A percentile compares a stretch with the other conserved stretches of the same genome.
phyloP scores from a whole-genome alignment of 1,140 invertebrate genomes.

The Drusus annulatus region DNA sequence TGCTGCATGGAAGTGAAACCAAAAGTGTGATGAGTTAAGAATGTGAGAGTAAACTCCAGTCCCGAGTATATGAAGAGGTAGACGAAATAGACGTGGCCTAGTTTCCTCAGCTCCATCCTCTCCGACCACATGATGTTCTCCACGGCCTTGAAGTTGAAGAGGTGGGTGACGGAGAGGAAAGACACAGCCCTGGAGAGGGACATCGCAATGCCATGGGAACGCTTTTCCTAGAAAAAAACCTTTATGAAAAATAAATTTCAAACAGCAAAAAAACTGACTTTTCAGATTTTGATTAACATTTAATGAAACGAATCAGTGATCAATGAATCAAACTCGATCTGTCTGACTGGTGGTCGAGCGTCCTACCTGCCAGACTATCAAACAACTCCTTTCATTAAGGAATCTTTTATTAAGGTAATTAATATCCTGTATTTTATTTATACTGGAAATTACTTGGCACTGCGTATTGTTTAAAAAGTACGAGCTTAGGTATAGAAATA shows the following conservation, averaged over 20 bases:
- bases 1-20: conserved; percentile 95
- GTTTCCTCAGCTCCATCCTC: conserved; percentile 76
- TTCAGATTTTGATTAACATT: too few species aligned
- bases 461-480: too few species aligned
- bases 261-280: too few species aligned
- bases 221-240: conserved; percentile 74
- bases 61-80: conserved; percentile 98
- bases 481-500: too few species aligned
- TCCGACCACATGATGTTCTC: conserved; percentile 74
- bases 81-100: conserved; percentile 93
- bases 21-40: conserved; percentile 95
- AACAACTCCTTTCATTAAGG: too few species aligned
- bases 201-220: conserved; percentile 76
- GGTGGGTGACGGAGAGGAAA: conserved; percentile 75
- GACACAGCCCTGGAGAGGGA: conserved; percentile 82
- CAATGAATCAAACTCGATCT: too few species aligned
- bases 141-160: conserved; percentile 77
- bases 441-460: too few species aligned
- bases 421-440: too few species aligned
- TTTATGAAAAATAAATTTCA: neutral
- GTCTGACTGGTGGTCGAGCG: too few species aligned
- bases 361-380: too few species aligned
- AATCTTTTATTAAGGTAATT: too few species aligned
- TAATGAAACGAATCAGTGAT: too few species aligned
- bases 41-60: conserved; percentile 97